Conservation (phyloP, 1,140 invertebrate species). For the Halyomorpha halys region DNA sequence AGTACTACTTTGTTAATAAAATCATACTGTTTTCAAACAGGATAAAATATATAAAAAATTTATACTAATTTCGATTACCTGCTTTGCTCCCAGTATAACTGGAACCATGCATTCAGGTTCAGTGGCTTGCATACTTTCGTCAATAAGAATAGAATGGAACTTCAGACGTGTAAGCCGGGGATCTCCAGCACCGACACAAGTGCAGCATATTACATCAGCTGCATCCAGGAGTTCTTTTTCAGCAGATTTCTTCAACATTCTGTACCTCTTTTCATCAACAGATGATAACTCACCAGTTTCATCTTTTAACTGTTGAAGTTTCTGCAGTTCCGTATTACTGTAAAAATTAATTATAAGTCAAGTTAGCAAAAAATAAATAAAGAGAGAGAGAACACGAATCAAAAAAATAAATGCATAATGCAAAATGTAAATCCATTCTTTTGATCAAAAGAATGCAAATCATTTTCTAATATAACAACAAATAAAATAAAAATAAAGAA, state of each 20-base stretch:
- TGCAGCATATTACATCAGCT: conserved; percentile 98
- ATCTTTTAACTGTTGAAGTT: conserved; percentile 93
- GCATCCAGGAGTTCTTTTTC: conserved; percentile 88
- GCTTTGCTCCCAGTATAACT: conserved; percentile 91
- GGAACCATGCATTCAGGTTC: conserved; percentile 99
- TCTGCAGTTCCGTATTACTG: conserved; percentile 80
- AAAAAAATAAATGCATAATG: too few relatives aligned
- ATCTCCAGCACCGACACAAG: conserved; percentile 97
- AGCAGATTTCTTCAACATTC: conserved; percentile 79
- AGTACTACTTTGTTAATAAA: too few relatives aligned
- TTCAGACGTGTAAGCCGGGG: conserved; percentile 80
- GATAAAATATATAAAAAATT: too few relatives aligned
- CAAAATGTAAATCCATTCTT: too few relatives aligned
- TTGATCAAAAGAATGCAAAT: too few relatives aligned
- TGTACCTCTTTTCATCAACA: conserved; percentile 88
- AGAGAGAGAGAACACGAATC: too few relatives aligned
- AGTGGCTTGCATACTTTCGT: conserved; percentile 93
- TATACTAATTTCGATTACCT: too few relatives aligned
- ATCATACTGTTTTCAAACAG: too few relatives aligned
- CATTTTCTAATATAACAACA: too few relatives aligned
- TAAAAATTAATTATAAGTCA: too few relatives aligned
- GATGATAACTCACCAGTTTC: conserved; percentile 92
- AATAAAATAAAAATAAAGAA: too few relatives aligned
- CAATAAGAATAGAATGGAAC: conserved; percentile 95
- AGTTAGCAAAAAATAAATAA: too few relatives aligned